These are phyloP conservation scores for Rhinella marina DNA, from an alignment of 2,797 vertebrate species.

Conservation along the genomic window DNA sequence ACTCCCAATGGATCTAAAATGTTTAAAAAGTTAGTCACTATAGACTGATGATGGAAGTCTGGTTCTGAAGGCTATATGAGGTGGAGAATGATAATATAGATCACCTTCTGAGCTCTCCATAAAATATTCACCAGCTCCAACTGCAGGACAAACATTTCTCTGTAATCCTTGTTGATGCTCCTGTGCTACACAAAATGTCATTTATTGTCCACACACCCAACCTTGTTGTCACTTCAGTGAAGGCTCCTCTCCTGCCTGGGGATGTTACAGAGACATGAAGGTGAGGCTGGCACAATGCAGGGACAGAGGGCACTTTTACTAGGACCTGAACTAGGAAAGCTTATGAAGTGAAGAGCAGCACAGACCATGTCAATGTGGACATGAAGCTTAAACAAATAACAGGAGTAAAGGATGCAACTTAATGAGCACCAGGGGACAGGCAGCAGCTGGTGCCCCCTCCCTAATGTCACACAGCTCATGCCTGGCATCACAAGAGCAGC, in stretches of 20 bases:
- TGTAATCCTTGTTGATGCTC: slow-evolving; percentile 53
- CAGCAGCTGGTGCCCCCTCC: slow-evolving; percentile 50
- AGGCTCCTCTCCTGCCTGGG: slow-evolving; percentile 10
- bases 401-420: slow-evolving; percentile 22
- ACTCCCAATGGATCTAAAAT: neutral
- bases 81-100: slow-evolving; percentile 8
- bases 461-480: slow-evolving; percentile 42
- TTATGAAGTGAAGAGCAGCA: neutral
- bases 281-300: slow-evolving; percentile 29
- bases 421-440: slow-evolving; percentile 56
- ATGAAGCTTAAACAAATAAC: slow-evolving; percentile 44
- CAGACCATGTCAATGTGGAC: slow-evolving; percentile 20
- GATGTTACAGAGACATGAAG: slow-evolving; percentile 17
- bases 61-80: neutral
- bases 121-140: slow-evolving; percentile 57
- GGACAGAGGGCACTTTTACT: slow-evolving; percentile 9
- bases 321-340: neutral
- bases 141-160: slow-evolving; percentile 50
- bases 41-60: neutral
- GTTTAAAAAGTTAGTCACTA: slow-evolving; percentile 22
- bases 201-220: slow-evolving; percentile 46
- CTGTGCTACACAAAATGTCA: slow-evolving; percentile 37
- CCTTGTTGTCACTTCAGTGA: slow-evolving; percentile 38
- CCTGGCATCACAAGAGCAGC: slow-evolving; percentile 35
- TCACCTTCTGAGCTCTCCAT: slow-evolving; percentile 43